Evolutionary conservation across 1,140 invertebrate species (phyloP), one percentile per base, ranked within the genome.

Genomic region (Scaptomyza montana): DNA sequence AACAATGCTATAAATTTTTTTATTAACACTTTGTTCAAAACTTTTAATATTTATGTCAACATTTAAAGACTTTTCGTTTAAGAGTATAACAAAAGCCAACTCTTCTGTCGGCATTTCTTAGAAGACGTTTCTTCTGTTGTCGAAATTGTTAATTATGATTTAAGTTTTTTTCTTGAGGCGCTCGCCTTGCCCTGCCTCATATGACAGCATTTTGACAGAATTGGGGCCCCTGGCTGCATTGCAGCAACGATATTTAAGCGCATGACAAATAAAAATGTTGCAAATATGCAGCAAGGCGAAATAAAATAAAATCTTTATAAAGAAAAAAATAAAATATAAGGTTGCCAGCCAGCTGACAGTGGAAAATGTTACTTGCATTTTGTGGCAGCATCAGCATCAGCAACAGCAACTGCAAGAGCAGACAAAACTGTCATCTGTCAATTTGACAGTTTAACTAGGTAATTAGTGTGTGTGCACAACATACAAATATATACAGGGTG

Each of bases 371-470:
- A 82, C 79, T 89, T 85, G 64, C 64, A 74, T 33, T 33, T 33
- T 33, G 30, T 7, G 30, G 45, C 51, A 55, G 54, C 21, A 21
- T 21, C 21, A 21, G n/a, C n/a, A n/a, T n/a, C n/a, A n/a, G n/a
- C n/a, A n/a, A n/a, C n/a, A n/a, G 21, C 21, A 25, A 25, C 21
- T 1, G 21, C 21, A 2, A 25, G 0, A 25, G 21, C 82, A 74
- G 75, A 82, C 86, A 80, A 85, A 89, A 85, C 85, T 89, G 85
- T 90, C 89, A 90, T 90, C 89, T 90, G 89, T 90, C 89, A 90
- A 90, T 90, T 81, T 90, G 89, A 90, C 89, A 90, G 89, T 86
- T 90, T 90, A 90, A 90, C 89, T 89, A 89, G 85, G 85, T 89
- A 89, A 89, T 89, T 89, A 89, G 84, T 82, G 77, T 86, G 77